Conservation (phyloP, 2,797 vertebrate genomes). For the Catostomus latipinnis region DNA sequence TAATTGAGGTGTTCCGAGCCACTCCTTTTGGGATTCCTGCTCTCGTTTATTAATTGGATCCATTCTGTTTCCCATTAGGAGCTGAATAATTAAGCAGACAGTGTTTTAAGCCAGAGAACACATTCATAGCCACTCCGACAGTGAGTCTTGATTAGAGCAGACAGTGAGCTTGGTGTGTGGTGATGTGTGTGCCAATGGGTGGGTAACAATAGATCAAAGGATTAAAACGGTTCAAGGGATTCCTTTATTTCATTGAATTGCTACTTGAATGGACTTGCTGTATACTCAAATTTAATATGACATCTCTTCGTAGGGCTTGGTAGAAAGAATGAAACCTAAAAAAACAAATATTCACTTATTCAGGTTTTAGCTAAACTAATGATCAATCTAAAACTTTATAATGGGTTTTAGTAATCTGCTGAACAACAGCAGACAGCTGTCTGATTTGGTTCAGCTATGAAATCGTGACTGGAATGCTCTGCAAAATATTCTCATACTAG, state of each 20-base stretch:
- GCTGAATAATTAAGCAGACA: constrained; percentile 65
- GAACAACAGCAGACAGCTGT: neutral
- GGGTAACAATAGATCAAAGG: constrained; percentile 27
- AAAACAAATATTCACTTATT: too few species aligned
- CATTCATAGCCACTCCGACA: neutral
- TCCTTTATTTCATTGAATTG: constrained; percentile 40
- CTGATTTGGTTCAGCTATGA: too few species aligned
- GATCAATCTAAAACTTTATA: neutral
- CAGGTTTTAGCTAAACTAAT: too few species aligned
- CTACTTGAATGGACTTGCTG: constrained; percentile 11
- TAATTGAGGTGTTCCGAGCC: constrained; percentile 50
- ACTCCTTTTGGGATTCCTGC: constrained; percentile 40
- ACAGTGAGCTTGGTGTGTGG: constrained; percentile 12
- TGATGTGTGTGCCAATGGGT: neutral
- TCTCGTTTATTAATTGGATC: constrained; percentile 58
- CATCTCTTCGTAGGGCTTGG: neutral
- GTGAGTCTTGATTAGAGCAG: constrained; percentile 25
- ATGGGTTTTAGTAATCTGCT: constrained; percentile 1
- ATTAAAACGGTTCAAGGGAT: constrained; percentile 18
- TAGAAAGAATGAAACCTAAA: neutral
- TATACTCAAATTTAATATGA: neutral
- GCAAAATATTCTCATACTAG: too few species aligned
- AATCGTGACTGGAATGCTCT: too few species aligned
- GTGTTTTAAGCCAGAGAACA: constrained; percentile 57
- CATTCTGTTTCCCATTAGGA: constrained; percentile 57